Conservation (phyloP, 2,113 vertebrate species). For the Peromyscus polionotus region DNA sequence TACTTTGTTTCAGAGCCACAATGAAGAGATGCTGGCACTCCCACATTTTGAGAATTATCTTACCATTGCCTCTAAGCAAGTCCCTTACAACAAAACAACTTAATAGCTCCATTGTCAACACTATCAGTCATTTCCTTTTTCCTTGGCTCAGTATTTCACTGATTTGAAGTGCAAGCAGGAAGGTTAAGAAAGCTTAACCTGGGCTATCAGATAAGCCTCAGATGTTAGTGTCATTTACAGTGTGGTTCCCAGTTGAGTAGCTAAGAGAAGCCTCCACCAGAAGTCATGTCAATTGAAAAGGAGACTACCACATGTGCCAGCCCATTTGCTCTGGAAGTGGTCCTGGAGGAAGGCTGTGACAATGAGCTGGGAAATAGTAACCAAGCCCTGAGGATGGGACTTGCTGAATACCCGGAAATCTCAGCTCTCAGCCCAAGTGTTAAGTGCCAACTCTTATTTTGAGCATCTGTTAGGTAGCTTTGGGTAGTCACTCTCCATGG, state of each 20-base stretch:
- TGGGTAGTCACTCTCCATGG: neutral
- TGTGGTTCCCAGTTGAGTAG: neutral
- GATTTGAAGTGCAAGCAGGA: conserved; percentile 70
- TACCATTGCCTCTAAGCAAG: conserved; percentile 33
- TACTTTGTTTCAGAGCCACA: conserved; percentile 18
- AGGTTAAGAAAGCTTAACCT: conserved; percentile 62
- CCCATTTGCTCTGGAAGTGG: conserved; percentile 27
- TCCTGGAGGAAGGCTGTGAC: conserved; percentile 63
- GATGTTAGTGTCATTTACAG: neutral
- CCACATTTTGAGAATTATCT: conserved; percentile 63
- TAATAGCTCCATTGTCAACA: conserved; percentile 65
- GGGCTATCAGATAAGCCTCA: conserved; percentile 44
- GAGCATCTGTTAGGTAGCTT: conserved; percentile 52
- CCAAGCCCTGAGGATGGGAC: neutral
- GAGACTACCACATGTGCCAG: neutral
- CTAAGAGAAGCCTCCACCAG: conserved; percentile 29
- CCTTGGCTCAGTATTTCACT: conserved; percentile 58
- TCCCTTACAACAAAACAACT: conserved; percentile 41
- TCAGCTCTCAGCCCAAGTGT: conserved; percentile 5
- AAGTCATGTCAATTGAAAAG: neutral
- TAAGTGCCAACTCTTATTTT: neutral
- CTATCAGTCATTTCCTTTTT: conserved; percentile 75
- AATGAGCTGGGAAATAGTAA: conserved; percentile 64
- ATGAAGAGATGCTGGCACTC: conserved; percentile 12
- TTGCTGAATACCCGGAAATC: conserved; percentile 68